phyloP scores from a whole-genome alignment of 2,888 invertebrate genomes.

The Sisyra terminalis region DNA sequence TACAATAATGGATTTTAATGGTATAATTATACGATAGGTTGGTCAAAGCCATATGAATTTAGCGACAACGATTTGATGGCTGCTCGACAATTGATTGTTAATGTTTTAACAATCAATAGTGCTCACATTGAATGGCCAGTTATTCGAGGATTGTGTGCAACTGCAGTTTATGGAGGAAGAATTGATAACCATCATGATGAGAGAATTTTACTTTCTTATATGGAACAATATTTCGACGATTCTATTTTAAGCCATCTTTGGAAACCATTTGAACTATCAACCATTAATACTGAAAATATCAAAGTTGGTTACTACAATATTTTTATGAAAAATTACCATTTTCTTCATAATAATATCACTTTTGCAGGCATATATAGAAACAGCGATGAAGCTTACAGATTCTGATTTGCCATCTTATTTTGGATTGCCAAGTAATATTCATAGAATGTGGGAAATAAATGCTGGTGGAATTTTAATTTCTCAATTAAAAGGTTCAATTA shows the following conservation, averaged over 20 bases:
- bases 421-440: constrained; percentile 76
- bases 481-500: constrained; percentile 36
- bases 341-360: constrained; percentile 4
- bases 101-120: constrained; percentile 7
- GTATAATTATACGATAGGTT: constrained; percentile 36
- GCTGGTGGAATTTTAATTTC: constrained; percentile 41
- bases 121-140: constrained; percentile 39
- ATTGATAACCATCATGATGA: constrained; percentile 65
- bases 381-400: constrained; percentile 50
- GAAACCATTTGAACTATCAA: constrained; percentile 32
- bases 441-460: constrained; percentile 65
- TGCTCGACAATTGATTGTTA: constrained; percentile 43
- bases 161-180: constrained; percentile 73
- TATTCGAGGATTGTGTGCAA: constrained; percentile 57
- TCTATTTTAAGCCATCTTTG: constrained; percentile 41
- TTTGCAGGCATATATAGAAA: constrained; percentile 44
- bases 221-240: constrained; percentile 41
- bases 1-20: not conserved
- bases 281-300: constrained; percentile 36
- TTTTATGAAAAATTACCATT: not conserved
- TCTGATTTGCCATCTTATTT: constrained; percentile 60
- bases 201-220: constrained; percentile 46
- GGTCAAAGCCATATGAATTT: constrained; percentile 83
- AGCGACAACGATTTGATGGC: constrained; percentile 65
- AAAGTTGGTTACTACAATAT: constrained; percentile 19